Evolutionary conservation across 2,888 invertebrate genomes (phyloP).

Genomic region (Liodrosophila aerea): DNA sequence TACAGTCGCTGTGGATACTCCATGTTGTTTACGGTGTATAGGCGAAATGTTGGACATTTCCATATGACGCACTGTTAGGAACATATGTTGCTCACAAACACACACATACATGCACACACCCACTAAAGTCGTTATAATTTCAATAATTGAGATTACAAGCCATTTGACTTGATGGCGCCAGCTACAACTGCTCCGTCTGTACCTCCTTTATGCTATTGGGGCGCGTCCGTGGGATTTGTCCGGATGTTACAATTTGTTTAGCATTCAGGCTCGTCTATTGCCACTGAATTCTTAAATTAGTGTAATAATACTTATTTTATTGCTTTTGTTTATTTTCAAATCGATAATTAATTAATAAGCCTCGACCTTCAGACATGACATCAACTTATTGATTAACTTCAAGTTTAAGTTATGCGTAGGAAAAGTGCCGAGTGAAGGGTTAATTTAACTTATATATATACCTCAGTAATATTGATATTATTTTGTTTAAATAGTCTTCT

Average conservation of each 20-base stretch:
- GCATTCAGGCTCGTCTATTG: slow-evolving; percentile 5
- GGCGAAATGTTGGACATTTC: neutral
- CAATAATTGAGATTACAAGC: slow-evolving; percentile 53
- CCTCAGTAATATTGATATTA: no score
- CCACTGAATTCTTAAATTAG: slow-evolving; percentile 14
- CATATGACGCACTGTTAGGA: slow-evolving; percentile 53
- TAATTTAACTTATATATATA: no score
- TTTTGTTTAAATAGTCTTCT: no score
- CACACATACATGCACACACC: slow-evolving; percentile 21
- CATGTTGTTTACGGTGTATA: no score
- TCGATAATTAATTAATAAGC: no score
- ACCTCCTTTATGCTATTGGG: neutral
- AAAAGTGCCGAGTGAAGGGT: no score
- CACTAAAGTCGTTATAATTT: slow-evolving; percentile 41
- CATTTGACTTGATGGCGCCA: slow-evolving; percentile 7
- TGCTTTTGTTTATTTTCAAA: no score
- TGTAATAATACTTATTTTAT: neutral
- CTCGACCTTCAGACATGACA: no score
- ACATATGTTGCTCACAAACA: slow-evolving; percentile 34
- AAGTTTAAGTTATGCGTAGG: no score
- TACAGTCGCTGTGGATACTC: slow-evolving; percentile 64
- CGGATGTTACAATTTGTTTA: slow-evolving; percentile 8
- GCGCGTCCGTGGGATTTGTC: slow-evolving; percentile 8
- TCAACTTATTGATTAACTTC: no score
- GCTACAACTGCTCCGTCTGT: neutral